Evolutionary conservation across 2,113 vertebrate genomes (phyloP).

Genomic region (Salvator merianae): DNA sequence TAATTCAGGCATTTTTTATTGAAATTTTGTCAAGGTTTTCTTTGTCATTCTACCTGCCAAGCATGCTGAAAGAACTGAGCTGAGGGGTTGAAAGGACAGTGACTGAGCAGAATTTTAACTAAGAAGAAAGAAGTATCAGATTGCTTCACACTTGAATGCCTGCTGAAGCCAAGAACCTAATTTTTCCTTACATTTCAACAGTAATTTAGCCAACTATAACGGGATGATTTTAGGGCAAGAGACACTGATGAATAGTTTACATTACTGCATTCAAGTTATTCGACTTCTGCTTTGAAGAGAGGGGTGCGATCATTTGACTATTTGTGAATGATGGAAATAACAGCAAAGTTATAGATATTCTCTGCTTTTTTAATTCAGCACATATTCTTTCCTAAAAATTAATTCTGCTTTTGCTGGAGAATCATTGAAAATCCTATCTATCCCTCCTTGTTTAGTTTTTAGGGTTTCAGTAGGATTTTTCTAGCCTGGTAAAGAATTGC

Average conservation of each 20-base stretch:
- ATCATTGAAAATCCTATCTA: background rate
- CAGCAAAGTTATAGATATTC: background rate
- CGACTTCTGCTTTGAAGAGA: background rate
- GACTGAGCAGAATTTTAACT: constrained; percentile 52
- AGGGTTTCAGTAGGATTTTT: background rate
- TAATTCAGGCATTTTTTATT: constrained; percentile 45
- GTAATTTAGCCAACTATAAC: constrained; percentile 8
- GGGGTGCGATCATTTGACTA: background rate
- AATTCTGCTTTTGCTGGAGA: background rate
- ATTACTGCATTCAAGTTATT: background rate
- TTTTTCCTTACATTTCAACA: constrained; percentile 22
- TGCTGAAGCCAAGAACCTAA: constrained; percentile 30
- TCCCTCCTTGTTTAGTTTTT: too few species aligned
- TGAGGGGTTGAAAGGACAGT: constrained; percentile 44
- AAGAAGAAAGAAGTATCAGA: constrained; percentile 40
- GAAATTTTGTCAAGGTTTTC: constrained; percentile 50
- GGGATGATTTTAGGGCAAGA: background rate
- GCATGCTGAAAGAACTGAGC: constrained; percentile 47
- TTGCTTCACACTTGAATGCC: constrained; percentile 30
- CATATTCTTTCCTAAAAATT: background rate
- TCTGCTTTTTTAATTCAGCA: background rate
- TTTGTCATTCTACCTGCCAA: constrained; percentile 49
- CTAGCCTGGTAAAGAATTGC: too few species aligned
- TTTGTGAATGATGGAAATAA: background rate
- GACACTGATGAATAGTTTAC: background rate